Conservation (phyloP, 1,140 invertebrate genomes). For the Drosophila hydei region DNA sequence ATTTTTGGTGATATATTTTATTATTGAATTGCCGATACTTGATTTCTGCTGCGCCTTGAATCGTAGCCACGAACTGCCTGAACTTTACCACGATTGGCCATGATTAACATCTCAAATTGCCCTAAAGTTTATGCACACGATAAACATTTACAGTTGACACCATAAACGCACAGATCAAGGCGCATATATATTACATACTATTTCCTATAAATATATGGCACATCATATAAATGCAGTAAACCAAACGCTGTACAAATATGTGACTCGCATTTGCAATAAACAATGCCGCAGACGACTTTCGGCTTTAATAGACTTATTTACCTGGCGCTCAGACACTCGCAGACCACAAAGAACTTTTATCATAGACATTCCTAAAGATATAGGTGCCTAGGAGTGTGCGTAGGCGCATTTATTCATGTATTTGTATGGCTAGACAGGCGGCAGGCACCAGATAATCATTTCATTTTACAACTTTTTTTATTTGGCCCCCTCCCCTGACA, state of each 20-base stretch:
- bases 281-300: constrained; percentile 42
- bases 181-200: constrained; percentile 26
- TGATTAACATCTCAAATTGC: constrained; percentile 41
- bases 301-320: constrained; percentile 65
- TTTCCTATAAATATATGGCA: constrained; percentile 55
- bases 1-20: background rate
- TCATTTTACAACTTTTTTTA: constrained; percentile 79
- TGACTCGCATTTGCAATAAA: constrained; percentile 74
- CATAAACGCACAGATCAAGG: constrained; percentile 50
- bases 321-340: constrained; percentile 50
- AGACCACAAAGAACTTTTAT: constrained; percentile 9
- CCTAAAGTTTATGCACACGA: constrained; percentile 34
- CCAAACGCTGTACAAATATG: constrained; percentile 62
- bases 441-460: constrained; percentile 78
- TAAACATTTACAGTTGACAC: constrained; percentile 57
- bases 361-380: constrained; percentile 35
- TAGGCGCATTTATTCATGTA: constrained; percentile 46
- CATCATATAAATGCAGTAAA: constrained; percentile 71
- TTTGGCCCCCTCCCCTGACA: constrained; percentile 6
- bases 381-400: background rate
- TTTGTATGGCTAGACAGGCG: constrained; percentile 66
- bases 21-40: background rate
- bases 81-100: constrained; percentile 20
- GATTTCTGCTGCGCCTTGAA: background rate
- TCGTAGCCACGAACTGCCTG: constrained; percentile 1